A percentile compares a stretch with the other conserved stretches of the same genome.
Evolutionary conservation across 2,797 vertebrate genomes (phyloP).

Genomic region (Arrhamphus sclerolepis): DNA sequence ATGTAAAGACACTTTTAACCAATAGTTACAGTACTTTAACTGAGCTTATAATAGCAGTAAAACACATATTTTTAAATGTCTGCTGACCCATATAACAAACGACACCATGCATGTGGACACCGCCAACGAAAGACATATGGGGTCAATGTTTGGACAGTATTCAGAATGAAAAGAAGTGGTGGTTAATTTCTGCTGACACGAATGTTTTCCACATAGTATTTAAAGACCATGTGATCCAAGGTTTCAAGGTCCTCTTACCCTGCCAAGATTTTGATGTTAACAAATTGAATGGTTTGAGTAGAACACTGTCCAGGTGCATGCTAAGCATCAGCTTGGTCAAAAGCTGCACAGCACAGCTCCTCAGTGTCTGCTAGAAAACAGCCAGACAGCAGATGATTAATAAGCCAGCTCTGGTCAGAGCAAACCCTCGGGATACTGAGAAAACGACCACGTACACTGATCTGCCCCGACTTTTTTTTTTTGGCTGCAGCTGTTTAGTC

Average conservation of each 20-base stretch:
- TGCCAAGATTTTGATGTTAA: slow-evolving; percentile 36
- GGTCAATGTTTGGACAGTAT: too few relatives aligned
- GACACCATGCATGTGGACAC: too few relatives aligned
- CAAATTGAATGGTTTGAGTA: slow-evolving; percentile 33
- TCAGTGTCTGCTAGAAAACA: slow-evolving; percentile 40
- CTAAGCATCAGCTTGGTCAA: slow-evolving; percentile 49
- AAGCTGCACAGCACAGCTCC: slow-evolving; percentile 15
- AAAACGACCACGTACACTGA: slow-evolving; percentile 3
- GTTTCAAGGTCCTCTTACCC: slow-evolving; percentile 16
- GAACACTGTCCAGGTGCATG: slow-evolving; percentile 18
- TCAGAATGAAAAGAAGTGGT: too few relatives aligned
- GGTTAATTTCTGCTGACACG: neutral
- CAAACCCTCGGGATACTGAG: neutral
- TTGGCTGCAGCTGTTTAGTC: slow-evolving; percentile 3
- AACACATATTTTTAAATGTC: too few relatives aligned
- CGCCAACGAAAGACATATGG: too few relatives aligned
- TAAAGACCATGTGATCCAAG: slow-evolving; percentile 9
- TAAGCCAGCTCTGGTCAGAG: slow-evolving; percentile 25
- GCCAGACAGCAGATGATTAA: slow-evolving; percentile 27
- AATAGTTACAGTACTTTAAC: too few relatives aligned
- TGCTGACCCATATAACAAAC: too few relatives aligned
- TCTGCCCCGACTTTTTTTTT: slow-evolving; percentile 9
- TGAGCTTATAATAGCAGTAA: too few relatives aligned
- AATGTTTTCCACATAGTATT: neutral
- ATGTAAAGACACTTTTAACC: too few relatives aligned